Evolutionary conservation across 2,888 invertebrate species (phyloP), one percentile per base, ranked within the genome.

Genomic region (Ligdia adustata): DNA sequence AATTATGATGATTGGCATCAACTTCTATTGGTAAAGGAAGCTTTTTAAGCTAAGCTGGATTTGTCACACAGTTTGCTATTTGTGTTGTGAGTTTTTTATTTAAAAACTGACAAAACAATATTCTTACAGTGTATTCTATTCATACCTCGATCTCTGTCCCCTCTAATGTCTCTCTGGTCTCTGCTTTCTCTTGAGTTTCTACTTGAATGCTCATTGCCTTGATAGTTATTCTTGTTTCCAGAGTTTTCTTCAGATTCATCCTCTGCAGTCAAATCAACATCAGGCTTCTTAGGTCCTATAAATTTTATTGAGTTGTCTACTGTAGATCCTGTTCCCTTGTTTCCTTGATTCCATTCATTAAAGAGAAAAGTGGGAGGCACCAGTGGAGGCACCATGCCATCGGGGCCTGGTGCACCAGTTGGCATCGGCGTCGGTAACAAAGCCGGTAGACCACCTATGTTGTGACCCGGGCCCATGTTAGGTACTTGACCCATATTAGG

Each of bases 381-480:
- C 16, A 40, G 24, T 11, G 35, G 16, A 9, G 29, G 47, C 2
- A 31, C 13, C 31, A 31, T 28, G 4, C 9, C 16, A 2, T 26
- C 41, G 4, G 31, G 41, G 4, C n/a, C 46, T 2, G 46, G 34
- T 4, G 18, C 7, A 2, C n/a, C 14, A 4, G 9, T 24, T 1
- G 20, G 13, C 37, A 48, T 15, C 6, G 48, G 48, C 4, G 42
- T 49, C 0, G 48, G 48, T 3, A 49, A 12, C 28, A 49, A 34
- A n/a, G 32, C 35, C 1, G 40, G 41, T 9, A 15, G 9, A 3
- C 24, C 24, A 13, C 12, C 6, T 6, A 3, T 7, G 0, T n/a
- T 22, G n/a, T 2, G 28, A 0, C 28, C 28, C 13, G 9, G 2
- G 4, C 13, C 33, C 13, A 34, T 22, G 11, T 18, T 16, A 0